These are phyloP conservation scores for Sphenopsis melanotis DNA, from an alignment of 2,797 vertebrate species.

Conservation along the genomic window DNA sequence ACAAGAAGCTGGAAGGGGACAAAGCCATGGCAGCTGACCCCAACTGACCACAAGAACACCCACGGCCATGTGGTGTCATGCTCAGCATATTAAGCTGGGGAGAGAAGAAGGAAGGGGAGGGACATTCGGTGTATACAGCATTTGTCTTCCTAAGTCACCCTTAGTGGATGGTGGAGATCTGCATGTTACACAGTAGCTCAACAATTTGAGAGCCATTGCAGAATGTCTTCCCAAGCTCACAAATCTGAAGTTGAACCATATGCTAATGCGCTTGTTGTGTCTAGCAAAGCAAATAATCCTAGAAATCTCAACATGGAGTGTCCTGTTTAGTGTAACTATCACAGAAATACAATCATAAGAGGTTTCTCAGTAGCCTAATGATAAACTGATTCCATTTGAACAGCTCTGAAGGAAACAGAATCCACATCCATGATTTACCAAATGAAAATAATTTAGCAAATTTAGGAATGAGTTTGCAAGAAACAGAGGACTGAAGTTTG, in stretches of 20 bases:
- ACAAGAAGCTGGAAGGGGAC: not conserved
- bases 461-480: not conserved
- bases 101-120: not conserved
- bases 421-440: not conserved
- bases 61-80: rapidly evolving
- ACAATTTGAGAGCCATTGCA: not conserved
- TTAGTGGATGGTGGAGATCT: not conserved
- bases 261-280: not conserved
- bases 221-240: not conserved
- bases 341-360: not conserved
- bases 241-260: not conserved
- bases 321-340: not conserved
- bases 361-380: not conserved
- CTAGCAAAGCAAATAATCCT: not conserved
- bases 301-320: not conserved
- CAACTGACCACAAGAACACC: too few species aligned
- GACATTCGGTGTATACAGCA: rapidly evolving
- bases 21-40: not conserved
- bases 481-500: not conserved
- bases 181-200: not conserved
- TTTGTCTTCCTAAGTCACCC: not conserved
- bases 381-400: not conserved
- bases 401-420: not conserved
- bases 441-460: not conserved
- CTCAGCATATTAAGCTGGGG: not conserved